These are phyloP conservation scores for Agrilus cyanescens DNA, from an alignment of 2,888 invertebrate genomes.

Conservation along the genomic window DNA sequence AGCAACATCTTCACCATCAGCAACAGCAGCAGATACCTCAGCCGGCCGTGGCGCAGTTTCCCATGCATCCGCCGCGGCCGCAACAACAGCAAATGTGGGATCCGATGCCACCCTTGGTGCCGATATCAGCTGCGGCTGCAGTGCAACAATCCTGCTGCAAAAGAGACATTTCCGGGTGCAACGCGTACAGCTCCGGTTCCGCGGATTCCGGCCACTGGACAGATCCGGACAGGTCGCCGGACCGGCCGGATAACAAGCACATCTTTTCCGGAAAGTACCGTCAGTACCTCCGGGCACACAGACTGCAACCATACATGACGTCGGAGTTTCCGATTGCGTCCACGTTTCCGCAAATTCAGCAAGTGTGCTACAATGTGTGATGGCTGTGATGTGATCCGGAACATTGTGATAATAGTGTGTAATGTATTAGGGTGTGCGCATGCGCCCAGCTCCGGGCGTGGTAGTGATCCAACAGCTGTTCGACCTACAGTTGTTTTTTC, in stretches of 20 bases:
- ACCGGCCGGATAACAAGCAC: constrained; percentile 30
- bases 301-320: constrained; percentile 45
- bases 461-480: constrained; percentile 32
- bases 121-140: constrained; percentile 25
- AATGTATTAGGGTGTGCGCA: constrained; percentile 29
- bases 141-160: constrained; percentile 26
- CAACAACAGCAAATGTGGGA: constrained; percentile 19
- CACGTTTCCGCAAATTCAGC: constrained; percentile 44
- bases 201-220: constrained; percentile 33
- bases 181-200: constrained; percentile 26
- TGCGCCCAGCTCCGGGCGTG: constrained; percentile 32
- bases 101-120: constrained; percentile 30
- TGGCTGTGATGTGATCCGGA: constrained; percentile 31
- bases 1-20: constrained; percentile 20
- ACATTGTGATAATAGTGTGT: constrained; percentile 39
- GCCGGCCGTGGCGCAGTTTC: constrained; percentile 29
- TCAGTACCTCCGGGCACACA: constrained; percentile 44
- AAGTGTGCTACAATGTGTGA: constrained; percentile 52
- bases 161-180: constrained; percentile 31
- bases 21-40: constrained; percentile 29
- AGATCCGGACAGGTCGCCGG: constrained; percentile 32
- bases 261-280: constrained; percentile 44
- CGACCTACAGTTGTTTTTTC: constrained; percentile 26
- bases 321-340: constrained; percentile 37
- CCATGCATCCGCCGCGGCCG: constrained; percentile 18